Conservation (phyloP, 2,113 vertebrate genomes). For the Dissostichus mawsoni region DNA sequence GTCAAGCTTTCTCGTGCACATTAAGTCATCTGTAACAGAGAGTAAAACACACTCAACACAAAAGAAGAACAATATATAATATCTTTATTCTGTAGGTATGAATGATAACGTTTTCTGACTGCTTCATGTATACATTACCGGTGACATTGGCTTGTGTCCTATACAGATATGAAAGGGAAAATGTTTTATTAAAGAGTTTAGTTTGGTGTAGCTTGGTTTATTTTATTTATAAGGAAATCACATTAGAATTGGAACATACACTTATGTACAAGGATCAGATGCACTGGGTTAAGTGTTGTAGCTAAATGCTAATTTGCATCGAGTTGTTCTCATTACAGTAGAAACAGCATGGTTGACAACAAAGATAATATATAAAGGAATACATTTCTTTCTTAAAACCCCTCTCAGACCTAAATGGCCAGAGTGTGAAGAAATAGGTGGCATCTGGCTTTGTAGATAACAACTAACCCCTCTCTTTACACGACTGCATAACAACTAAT, state of each 20-base stretch:
- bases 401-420: background rate
- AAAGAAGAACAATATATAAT: background rate
- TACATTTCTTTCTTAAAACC: background rate
- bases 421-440: too few species aligned
- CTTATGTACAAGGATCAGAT: too few species aligned
- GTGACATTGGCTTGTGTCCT: conserved; percentile 3
- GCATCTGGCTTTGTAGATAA: too few species aligned
- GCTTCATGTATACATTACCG: conserved; percentile 11
- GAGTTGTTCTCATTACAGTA: background rate
- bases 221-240: too few species aligned
- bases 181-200: background rate
- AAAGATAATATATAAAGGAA: background rate
- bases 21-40: conserved; percentile 11
- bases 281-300: too few species aligned
- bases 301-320: too few species aligned
- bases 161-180: background rate
- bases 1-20: background rate
- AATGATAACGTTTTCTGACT: background rate
- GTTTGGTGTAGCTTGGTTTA: background rate
- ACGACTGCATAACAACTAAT: too few species aligned
- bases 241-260: too few species aligned
- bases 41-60: background rate
- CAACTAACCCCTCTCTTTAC: too few species aligned
- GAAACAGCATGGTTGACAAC: background rate
- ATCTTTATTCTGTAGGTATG: background rate